phyloP scores from a whole-genome alignment of 2,888 invertebrate species.

The Dasysyrphus albostriatus region DNA sequence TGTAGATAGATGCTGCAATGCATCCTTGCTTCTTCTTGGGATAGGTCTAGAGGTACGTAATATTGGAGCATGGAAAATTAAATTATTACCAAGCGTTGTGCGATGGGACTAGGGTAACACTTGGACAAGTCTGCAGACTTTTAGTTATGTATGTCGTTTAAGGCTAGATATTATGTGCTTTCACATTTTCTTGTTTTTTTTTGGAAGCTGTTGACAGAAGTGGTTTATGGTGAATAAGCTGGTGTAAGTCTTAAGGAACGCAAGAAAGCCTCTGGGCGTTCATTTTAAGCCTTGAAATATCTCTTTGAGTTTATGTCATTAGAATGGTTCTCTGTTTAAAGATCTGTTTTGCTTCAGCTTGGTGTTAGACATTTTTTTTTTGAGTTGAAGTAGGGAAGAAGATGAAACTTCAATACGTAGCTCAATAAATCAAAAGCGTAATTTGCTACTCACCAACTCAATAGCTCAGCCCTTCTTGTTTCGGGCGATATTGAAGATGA shows the following conservation, averaged over 20 bases:
- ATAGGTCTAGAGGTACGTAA: conserved; percentile 10
- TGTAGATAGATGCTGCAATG: conserved; percentile 60
- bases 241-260: conserved; percentile 46
- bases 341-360: background rate
- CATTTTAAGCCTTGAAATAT: conserved; percentile 15
- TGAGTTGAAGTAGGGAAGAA: too few relatives aligned
- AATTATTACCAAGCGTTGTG: conserved; percentile 69
- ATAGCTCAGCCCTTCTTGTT: too few relatives aligned
- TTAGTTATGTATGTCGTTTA: conserved; percentile 56
- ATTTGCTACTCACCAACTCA: too few relatives aligned
- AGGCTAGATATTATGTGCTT: conserved; percentile 46
- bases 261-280: conserved; percentile 23
- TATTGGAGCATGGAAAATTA: conserved; percentile 64
- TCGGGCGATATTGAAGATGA: too few relatives aligned
- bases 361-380: too few relatives aligned
- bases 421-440: too few relatives aligned
- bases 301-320: background rate
- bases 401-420: too few relatives aligned
- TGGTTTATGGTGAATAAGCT: conserved; percentile 67
- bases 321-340: background rate
- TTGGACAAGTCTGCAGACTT: conserved; percentile 69
- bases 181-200: conserved; percentile 27
- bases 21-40: conserved; percentile 43
- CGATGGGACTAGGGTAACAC: conserved; percentile 42
- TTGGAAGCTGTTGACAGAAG: conserved; percentile 64